A percentile compares a stretch with the other conserved stretches of the same genome.
These are phyloP conservation scores for Lucilia sericata DNA, from an alignment of 1,140 invertebrate species.

Conservation along the genomic window DNA sequence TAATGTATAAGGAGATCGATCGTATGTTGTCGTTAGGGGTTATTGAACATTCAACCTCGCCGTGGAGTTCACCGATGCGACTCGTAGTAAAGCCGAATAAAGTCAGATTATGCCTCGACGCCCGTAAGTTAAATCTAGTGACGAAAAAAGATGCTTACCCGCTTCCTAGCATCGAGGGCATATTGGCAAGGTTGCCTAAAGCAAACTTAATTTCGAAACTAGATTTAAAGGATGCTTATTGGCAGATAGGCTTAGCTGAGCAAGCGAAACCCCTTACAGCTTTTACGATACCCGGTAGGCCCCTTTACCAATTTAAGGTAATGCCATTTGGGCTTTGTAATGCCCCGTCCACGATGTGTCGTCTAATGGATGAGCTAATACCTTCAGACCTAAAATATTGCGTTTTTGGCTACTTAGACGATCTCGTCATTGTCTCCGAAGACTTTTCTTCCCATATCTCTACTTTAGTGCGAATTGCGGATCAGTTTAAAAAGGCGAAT, in stretches of 20 bases:
- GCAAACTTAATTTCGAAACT: neutral
- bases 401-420: no score
- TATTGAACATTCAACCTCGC: neutral
- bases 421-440: no score
- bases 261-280: slow-evolving; percentile 35
- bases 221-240: slow-evolving; percentile 9
- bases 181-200: neutral
- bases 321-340: no score
- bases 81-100: slow-evolving; percentile 35
- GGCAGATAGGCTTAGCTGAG: slow-evolving; percentile 14
- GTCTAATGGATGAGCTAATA: no score
- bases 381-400: no score
- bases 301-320: slow-evolving; percentile 14
- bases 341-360: no score
- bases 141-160: slow-evolving; percentile 47
- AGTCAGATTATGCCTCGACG: slow-evolving; percentile 21
- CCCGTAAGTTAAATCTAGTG: neutral
- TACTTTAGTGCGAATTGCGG: no score
- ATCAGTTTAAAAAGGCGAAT: no score
- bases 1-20: slow-evolving; percentile 38
- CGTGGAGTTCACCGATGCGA: slow-evolving; percentile 37
- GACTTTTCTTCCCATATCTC: no score
- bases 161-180: slow-evolving; percentile 52
- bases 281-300: slow-evolving; percentile 38
- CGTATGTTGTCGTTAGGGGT: slow-evolving; percentile 35